Evolutionary conservation across 2,888 invertebrate species (phyloP).

Genomic region (Eumerus sabulonum): DNA sequence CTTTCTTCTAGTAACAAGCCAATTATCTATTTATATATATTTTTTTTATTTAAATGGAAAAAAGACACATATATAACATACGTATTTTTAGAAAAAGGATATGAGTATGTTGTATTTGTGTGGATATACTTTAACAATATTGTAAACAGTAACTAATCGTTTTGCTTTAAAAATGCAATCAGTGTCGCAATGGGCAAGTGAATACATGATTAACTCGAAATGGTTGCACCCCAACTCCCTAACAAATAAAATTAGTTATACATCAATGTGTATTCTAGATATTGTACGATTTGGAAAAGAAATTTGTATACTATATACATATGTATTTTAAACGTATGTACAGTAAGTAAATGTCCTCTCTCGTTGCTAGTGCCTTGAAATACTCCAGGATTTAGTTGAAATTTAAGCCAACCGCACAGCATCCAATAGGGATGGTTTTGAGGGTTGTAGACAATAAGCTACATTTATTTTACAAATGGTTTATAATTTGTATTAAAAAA

Average conservation of each 20-base stretch:
- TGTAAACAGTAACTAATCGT: neutral
- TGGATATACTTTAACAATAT: neutral
- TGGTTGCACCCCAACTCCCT: conserved; percentile 10
- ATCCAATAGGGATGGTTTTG: too few species aligned
- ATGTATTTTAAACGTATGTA: neutral
- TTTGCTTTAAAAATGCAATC: conserved; percentile 16
- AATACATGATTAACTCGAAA: conserved; percentile 4
- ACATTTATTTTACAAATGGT: too few species aligned
- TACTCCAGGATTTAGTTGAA: conserved; percentile 42
- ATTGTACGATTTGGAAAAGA: too few species aligned
- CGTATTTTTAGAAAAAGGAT: too few species aligned
- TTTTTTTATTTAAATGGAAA: conserved; percentile 14
- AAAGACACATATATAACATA: neutral
- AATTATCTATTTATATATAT: conserved; percentile 38
- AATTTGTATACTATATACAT: too few species aligned
- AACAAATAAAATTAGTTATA: conserved; percentile 35
- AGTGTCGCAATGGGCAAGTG: conserved; percentile 11
- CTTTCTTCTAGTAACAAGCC: conserved; percentile 42
- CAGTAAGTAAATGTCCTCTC: conserved; percentile 7
- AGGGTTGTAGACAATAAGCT: too few species aligned
- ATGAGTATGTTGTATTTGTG: neutral
- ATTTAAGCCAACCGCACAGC: too few species aligned
- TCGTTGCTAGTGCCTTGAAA: conserved; percentile 65
- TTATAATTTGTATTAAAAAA: too few species aligned
- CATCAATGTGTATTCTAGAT: neutral